These are phyloP conservation scores for Cnemophilus loriae DNA, from an alignment of 2,113 vertebrate species.

Conservation along the genomic window DNA sequence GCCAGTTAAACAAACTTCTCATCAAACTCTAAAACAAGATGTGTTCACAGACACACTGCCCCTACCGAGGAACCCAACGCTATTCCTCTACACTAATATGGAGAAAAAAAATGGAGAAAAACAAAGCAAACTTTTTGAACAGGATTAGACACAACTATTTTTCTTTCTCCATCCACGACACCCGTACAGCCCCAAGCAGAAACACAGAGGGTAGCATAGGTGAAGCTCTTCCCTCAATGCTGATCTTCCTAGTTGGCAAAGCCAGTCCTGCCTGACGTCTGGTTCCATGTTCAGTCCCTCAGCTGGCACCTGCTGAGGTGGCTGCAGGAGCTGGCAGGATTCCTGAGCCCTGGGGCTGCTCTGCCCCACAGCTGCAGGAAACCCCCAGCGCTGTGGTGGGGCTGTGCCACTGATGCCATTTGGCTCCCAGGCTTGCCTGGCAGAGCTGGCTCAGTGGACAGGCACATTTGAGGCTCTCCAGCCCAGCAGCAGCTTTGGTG, in stretches of 20 bases:
- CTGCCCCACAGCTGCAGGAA: not conserved
- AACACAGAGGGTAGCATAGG: not conserved
- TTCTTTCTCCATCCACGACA: not conserved
- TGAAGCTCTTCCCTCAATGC: not conserved
- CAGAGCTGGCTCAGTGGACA: rapidly evolving
- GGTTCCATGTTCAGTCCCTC: not conserved
- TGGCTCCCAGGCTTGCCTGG: not conserved
- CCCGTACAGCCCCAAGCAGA: not conserved
- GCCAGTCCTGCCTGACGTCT: not conserved
- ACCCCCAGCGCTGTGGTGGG: rapidly evolving
- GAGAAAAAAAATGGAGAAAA: not conserved
- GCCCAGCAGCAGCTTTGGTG: not conserved
- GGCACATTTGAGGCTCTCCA: rapidly evolving
- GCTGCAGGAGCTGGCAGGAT: not conserved
- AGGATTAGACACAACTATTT: not conserved
- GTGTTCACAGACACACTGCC: not conserved
- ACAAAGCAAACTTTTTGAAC: not conserved
- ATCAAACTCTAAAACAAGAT: not conserved
- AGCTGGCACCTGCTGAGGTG: not conserved
- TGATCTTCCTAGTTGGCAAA: not conserved
- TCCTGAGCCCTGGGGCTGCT: not conserved
- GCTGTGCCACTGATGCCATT: rapidly evolving
- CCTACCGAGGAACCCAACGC: not conserved
- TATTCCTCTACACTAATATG: not conserved
- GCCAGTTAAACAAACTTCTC: not conserved